Evolutionary conservation across 1,140 invertebrate species (phyloP).

Genomic region (Drosophila kikkawai): DNA sequence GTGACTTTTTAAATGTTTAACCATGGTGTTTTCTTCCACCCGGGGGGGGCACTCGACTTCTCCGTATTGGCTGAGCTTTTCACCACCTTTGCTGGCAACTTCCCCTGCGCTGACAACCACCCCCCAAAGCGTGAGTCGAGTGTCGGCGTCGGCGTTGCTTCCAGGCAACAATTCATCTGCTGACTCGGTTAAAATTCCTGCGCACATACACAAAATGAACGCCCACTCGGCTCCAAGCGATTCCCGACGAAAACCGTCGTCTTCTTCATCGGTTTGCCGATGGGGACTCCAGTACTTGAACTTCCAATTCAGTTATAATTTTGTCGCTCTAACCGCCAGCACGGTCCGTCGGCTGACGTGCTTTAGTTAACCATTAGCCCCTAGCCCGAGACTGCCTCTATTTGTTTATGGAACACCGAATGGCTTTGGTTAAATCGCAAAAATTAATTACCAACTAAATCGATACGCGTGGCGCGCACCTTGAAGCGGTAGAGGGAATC

Average conservation of each 20-base stretch:
- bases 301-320: slow-evolving; percentile 84
- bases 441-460: slow-evolving; percentile 33
- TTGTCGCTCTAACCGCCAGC: slow-evolving; percentile 76
- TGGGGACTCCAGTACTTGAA: slow-evolving; percentile 79
- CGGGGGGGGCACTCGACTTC: slow-evolving; percentile 12
- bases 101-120: slow-evolving; percentile 39
- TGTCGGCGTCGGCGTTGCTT: slow-evolving; percentile 34
- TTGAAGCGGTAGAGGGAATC: slow-evolving; percentile 5
- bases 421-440: slow-evolving; percentile 30
- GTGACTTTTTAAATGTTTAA: slow-evolving; percentile 44
- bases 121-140: slow-evolving; percentile 30
- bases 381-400: slow-evolving; percentile 26
- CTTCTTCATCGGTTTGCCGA: slow-evolving; percentile 51
- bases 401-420: slow-evolving; percentile 49
- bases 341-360: slow-evolving; percentile 57
- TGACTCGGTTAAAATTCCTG: slow-evolving; percentile 62
- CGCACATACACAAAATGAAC: slow-evolving; percentile 71
- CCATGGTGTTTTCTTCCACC: not conserved
- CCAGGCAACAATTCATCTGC: slow-evolving; percentile 41
- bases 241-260: slow-evolving; percentile 30
- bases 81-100: slow-evolving; percentile 41
- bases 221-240: slow-evolving; percentile 30
- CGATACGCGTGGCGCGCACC: slow-evolving; percentile 35
- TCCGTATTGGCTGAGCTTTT: slow-evolving; percentile 29
- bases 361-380: slow-evolving; percentile 41